These are phyloP conservation scores for Zaprionus inermis DNA, from an alignment of 1,140 invertebrate genomes.

Conservation along the genomic window DNA sequence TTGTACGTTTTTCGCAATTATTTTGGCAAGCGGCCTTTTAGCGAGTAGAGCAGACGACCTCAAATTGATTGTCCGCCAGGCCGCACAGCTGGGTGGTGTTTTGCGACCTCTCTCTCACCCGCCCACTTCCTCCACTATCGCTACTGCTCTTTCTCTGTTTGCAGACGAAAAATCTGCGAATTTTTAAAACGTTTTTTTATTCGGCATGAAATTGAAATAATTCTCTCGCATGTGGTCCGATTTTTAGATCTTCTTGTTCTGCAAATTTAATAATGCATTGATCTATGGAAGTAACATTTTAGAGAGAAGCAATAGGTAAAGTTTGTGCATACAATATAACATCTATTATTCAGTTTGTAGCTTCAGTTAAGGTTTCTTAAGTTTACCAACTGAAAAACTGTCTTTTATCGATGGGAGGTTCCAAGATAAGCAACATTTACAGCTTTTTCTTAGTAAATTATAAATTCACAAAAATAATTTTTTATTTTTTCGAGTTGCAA, in stretches of 20 bases:
- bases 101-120: not conserved
- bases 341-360: too few species aligned
- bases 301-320: too few species aligned
- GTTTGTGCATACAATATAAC: too few species aligned
- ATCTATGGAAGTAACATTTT: not conserved
- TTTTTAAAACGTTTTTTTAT: not conserved
- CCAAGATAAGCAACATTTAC: too few species aligned
- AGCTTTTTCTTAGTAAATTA: too few species aligned
- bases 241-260: not conserved
- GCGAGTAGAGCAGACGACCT: not conserved
- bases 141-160: not conserved
- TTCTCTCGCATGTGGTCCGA: not conserved
- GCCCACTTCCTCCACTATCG: not conserved
- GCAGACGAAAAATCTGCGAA: not conserved
- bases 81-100: not conserved
- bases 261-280: not conserved
- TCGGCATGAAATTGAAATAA: not conserved
- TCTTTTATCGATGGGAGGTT: not conserved
- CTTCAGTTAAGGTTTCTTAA: too few species aligned
- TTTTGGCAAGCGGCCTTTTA: constrained; percentile 4
- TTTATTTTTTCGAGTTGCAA: too few species aligned
- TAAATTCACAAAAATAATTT: too few species aligned
- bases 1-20: not conserved
- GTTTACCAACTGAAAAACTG: not conserved
- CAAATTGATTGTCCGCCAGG: constrained; percentile 6